phyloP scores from a whole-genome alignment of 2,888 invertebrate genomes.

The Nymphalis urticae region DNA sequence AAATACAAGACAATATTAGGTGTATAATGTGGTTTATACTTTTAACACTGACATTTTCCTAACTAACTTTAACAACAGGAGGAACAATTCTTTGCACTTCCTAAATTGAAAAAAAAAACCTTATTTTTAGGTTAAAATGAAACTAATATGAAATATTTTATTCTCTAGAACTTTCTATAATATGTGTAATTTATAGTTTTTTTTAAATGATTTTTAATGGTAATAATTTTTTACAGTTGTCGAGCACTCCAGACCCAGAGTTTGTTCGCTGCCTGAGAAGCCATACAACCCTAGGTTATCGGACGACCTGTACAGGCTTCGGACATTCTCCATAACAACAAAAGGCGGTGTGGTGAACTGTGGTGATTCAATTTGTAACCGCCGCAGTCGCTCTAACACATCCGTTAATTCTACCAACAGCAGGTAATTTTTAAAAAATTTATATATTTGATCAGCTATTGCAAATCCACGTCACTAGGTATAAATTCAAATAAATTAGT shows the following conservation, averaged over 20 bases:
- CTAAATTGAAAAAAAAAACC: too few species aligned
- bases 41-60: too few species aligned
- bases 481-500: too few species aligned
- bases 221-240: conserved; percentile 81
- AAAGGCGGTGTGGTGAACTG: conserved; percentile 94
- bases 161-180: background rate
- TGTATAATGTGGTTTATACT: too few species aligned
- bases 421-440: conserved; percentile 78
- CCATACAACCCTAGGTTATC: conserved; percentile 92
- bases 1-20: too few species aligned
- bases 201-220: background rate
- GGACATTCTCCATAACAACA: conserved; percentile 93
- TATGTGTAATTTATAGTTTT: background rate
- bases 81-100: too few species aligned
- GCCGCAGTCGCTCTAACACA: conserved; percentile 92
- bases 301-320: conserved; percentile 91
- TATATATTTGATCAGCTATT: background rate
- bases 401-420: conserved; percentile 93
- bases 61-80: too few species aligned
- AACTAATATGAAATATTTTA: too few species aligned
- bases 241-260: conserved; percentile 90
- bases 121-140: too few species aligned
- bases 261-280: conserved; percentile 92
- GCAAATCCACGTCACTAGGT: too few species aligned
- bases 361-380: conserved; percentile 93